Percentiles rank a stretch among this genome's conserved stretches.
Evolutionary conservation across 2,113 vertebrate species (phyloP).

Genomic region (Pterocles burchelli): DNA sequence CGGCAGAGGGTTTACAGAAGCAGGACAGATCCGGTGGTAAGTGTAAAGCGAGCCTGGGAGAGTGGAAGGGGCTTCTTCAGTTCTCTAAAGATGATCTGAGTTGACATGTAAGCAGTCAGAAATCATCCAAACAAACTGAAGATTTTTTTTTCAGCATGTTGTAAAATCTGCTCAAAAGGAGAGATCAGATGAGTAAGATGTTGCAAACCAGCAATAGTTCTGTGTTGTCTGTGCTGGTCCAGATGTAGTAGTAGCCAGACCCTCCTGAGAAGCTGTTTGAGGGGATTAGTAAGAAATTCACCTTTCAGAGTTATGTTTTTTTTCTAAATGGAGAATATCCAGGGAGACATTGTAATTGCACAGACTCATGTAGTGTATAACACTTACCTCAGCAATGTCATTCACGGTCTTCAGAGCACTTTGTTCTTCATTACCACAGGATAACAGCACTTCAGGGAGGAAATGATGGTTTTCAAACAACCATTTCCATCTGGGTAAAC

Average conservation of each 20-base stretch:
- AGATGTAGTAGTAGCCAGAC: neutral
- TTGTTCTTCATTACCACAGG: neutral
- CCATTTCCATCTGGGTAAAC: neutral
- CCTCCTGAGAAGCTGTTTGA: neutral
- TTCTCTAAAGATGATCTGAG: neutral
- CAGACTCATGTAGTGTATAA: neutral
- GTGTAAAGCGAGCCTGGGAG: neutral
- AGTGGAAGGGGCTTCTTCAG: neutral
- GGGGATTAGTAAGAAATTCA: neutral
- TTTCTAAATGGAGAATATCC: neutral
- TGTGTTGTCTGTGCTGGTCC: neutral
- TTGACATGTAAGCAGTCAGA: neutral
- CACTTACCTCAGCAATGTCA: neutral
- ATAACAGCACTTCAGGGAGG: neutral
- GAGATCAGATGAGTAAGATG: neutral
- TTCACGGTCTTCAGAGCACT: neutral
- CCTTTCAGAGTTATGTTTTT: neutral
- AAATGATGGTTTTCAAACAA: neutral
- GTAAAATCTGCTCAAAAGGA: neutral
- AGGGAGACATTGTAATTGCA: neutral
- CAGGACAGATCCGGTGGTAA: slow-evolving; percentile 83
- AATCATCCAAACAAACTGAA: neutral
- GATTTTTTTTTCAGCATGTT: neutral
- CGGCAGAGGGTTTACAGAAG: slow-evolving; percentile 81
- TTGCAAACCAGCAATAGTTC: neutral